Evolutionary conservation across 2,888 invertebrate species (phyloP).

Genomic region (Callyntrura guangdongensis): DNA sequence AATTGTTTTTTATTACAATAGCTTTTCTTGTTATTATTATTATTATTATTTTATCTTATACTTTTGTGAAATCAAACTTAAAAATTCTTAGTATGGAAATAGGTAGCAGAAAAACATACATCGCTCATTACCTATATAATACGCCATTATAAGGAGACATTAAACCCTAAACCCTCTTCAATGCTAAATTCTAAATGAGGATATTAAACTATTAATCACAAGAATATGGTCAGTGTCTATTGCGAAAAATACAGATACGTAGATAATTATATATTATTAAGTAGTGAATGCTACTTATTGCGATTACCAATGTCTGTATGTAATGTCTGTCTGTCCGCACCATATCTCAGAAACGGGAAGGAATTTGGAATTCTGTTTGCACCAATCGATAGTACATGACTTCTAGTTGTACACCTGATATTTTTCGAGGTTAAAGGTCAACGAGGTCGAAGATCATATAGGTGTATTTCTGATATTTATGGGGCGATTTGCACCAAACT

Average conservation of each 20-base stretch:
- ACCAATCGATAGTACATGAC: too few species aligned
- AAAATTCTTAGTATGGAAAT: not conserved
- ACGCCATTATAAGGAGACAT: not conserved
- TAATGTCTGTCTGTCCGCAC: too few species aligned
- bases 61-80: not conserved
- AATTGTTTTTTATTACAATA: not conserved
- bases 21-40: not conserved
- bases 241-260: not conserved
- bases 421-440: too few species aligned
- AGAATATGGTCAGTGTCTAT: not conserved
- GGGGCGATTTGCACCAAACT: too few species aligned
- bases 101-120: not conserved
- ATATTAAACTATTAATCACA: constrained; percentile 20
- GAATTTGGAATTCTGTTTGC: too few species aligned
- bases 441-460: too few species aligned
- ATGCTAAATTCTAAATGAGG: constrained; percentile 22
- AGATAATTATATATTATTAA: not conserved
- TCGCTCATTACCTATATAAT: not conserved
- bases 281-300: too few species aligned
- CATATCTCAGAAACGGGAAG: too few species aligned
- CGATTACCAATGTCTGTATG: not conserved
- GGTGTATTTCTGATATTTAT: too few species aligned
- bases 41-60: not conserved
- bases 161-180: not conserved
- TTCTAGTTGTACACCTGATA: too few species aligned